Base-by-base conservation (phyloP, 2,797 vertebrate genomes). In the Erethizon dorsatum region DNA sequence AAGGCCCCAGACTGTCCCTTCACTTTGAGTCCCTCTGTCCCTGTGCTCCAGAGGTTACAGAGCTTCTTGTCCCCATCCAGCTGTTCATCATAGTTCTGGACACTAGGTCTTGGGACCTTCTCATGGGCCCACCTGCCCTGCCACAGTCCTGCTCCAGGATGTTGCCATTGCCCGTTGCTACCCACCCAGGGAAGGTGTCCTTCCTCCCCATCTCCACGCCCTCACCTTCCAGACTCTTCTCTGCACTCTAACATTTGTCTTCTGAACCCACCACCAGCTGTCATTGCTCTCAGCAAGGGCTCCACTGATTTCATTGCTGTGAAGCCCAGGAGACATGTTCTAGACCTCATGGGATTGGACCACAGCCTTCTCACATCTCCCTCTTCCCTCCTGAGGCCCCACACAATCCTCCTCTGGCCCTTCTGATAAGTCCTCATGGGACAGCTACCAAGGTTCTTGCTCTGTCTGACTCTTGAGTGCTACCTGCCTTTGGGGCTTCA, bases 141-240 rank as follows among this genome's bases (percentile, higher is more conserved):
- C 12, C n/a, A 3, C 71, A 45, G 7, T 63, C 61, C 18, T 88
- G 85, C 78, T 63, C 83, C 61, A 41, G 28, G 41, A 54, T 12
- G n/a, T 47, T 13, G 18, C 15, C 24, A n/a, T 61, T 10, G 54
- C 56, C 52, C 12, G 13, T 45, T 41, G 17, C 63, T 22, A 63
- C 71, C 73, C 54, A 14, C 14, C 6, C 10, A 78, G 12, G 4
- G 4, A 1, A 14, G 67, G 73, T 2, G 33, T 59, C 88, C 63
- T 91, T 33, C 31, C 41, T 31, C 31, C 57, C 18, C 4, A 2
- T 13, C 28, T 63, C 37, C 31, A 5, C 50, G 41, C 82, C 56
- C 45, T 90, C 65, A 56, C 57, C 69, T 88, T 82, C 56, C 3
- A 86, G 82, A 33, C 83, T 50, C 52, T 47, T 94, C 79, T 91